phyloP scores from a whole-genome alignment of 2,888 invertebrate species.

The Rhingia campestris region DNA sequence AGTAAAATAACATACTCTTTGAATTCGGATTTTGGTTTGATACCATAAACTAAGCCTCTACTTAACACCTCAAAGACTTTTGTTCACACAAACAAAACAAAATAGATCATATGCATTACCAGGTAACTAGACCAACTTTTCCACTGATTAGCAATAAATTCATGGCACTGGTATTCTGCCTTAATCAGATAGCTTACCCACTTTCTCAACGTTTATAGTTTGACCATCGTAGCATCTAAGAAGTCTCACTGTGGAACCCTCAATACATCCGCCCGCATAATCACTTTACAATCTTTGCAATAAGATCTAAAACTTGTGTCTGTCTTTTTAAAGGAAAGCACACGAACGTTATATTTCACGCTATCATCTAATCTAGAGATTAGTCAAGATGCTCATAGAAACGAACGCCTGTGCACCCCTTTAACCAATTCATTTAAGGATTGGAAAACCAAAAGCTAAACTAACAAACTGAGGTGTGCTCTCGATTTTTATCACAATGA shows the following conservation, averaged over 20 bases:
- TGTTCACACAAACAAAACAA: too few relatives aligned
- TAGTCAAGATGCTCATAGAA: constrained; percentile 28
- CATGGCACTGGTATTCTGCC: background rate
- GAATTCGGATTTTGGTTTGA: too few relatives aligned
- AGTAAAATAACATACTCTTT: too few relatives aligned
- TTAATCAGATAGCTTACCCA: constrained; percentile 26
- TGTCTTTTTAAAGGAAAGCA: constrained; percentile 10
- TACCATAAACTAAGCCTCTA: too few relatives aligned
- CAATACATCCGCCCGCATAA: constrained; percentile 12
- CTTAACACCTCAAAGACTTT: too few relatives aligned
- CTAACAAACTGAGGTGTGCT: constrained; percentile 49
- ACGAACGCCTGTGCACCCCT: background rate
- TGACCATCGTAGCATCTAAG: constrained; percentile 1
- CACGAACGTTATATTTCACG: constrained; percentile 9
- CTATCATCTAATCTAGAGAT: constrained; percentile 52
- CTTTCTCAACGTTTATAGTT: background rate
- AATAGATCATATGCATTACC: background rate
- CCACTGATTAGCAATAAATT: constrained; percentile 1
- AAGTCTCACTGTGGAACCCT: background rate
- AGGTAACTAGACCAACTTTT: constrained; percentile 26
- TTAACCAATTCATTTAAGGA: background rate
- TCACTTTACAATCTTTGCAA: constrained; percentile 44
- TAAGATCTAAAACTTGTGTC: constrained; percentile 33
- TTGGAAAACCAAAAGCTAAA: constrained; percentile 18
- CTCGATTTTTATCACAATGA: constrained; percentile 60